Conservation (phyloP, 2,113 vertebrate genomes). For the Erpornis zantholeuca region DNA sequence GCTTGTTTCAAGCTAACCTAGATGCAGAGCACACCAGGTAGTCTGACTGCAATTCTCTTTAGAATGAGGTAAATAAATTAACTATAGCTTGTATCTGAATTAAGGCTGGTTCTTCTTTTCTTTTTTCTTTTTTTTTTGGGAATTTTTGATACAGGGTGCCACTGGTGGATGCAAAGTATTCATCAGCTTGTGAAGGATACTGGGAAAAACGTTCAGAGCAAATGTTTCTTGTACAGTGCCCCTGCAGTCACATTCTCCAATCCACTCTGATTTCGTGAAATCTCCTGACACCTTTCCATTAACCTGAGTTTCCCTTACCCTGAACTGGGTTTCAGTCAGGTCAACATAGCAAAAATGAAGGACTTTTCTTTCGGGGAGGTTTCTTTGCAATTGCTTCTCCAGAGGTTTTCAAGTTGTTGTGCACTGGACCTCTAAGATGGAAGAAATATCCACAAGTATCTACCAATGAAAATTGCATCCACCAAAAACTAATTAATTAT, state of each 20-base stretch:
- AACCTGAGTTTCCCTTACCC: not conserved
- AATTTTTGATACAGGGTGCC: not conserved
- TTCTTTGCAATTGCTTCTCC: not conserved
- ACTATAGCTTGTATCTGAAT: not conserved
- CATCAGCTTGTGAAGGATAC: not conserved
- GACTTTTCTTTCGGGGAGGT: not conserved
- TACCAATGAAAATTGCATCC: not conserved
- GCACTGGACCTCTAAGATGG: not conserved
- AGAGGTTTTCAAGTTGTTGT: not conserved
- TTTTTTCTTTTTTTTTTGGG: not conserved
- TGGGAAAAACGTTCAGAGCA: not conserved
- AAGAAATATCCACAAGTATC: not conserved
- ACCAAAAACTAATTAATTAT: not conserved
- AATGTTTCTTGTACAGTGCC: not conserved
- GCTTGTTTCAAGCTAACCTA: not conserved
- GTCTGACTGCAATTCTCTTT: not conserved
- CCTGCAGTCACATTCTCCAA: not conserved
- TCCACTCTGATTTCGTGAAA: fast-evolving
- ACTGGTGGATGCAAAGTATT: not conserved
- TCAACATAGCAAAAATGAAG: not conserved
- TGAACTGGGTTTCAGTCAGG: not conserved
- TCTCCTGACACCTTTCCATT: not conserved
- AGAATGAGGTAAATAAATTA: not conserved
- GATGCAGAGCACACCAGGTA: not conserved
- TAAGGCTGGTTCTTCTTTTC: not conserved